Conservation (phyloP, 2,797 vertebrate species). For the Glossophaga mutica region DNA sequence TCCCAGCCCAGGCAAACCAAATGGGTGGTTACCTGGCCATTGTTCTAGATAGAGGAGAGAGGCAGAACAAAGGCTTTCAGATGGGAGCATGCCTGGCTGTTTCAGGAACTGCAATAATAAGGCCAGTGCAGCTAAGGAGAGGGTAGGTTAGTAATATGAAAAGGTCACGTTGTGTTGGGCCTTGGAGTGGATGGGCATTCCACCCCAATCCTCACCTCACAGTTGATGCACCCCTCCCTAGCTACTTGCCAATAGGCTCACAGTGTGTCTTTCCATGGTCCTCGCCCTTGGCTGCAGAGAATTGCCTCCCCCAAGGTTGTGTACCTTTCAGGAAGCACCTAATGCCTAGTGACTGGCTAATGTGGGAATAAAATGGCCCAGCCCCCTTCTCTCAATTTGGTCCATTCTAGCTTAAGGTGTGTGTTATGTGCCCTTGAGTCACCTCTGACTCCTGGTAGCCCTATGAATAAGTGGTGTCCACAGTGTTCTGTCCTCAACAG, state of each 20-base stretch:
- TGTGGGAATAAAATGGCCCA: not conserved
- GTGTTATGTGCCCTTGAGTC: not conserved
- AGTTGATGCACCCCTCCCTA: not conserved
- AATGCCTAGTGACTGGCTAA: not conserved
- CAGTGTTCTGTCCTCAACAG: not conserved
- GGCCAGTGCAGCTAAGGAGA: not conserved
- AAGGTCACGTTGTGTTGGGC: not conserved
- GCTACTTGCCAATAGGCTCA: not conserved
- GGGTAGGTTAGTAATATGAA: not conserved
- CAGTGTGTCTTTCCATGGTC: not conserved
- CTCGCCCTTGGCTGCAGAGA: not conserved
- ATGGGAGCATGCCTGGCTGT: not conserved
- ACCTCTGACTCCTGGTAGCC: not conserved
- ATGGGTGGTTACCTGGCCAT: not conserved
- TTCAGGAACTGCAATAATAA: not conserved
- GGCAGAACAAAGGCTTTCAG: not conserved
- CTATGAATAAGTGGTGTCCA: not conserved
- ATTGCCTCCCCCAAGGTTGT: not conserved
- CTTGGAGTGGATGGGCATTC: not conserved
- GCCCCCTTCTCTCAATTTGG: not conserved
- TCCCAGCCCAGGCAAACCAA: not conserved
- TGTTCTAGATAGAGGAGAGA: not conserved
- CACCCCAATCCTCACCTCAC: not conserved
- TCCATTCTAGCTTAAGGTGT: not conserved
- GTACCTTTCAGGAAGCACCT: not conserved